Conservation (phyloP, 2,797 vertebrate genomes). For the Syncerus caffer region DNA sequence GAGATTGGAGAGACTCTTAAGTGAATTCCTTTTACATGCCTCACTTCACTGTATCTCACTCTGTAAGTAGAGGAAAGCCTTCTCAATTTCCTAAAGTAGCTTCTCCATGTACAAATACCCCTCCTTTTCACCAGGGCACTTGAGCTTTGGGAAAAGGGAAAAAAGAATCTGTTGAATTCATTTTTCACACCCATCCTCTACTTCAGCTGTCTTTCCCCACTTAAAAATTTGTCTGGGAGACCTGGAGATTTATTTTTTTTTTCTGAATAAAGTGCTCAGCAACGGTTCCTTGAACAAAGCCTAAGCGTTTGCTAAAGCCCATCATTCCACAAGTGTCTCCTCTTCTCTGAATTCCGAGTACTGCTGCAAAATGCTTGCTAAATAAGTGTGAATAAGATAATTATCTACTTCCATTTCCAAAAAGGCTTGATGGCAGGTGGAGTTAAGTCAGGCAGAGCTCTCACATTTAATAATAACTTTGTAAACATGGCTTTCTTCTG, state of each 20-base stretch:
- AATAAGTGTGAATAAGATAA: conserved; percentile 65
- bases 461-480: conserved; percentile 55
- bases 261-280: neutral
- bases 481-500: conserved; percentile 66
- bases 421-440: conserved; percentile 58
- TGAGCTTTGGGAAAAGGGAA: neutral
- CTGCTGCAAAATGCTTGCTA: conserved; percentile 62
- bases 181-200: neutral
- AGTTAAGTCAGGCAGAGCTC: conserved; percentile 51
- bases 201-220: neutral
- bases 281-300: neutral
- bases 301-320: neutral
- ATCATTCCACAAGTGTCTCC: neutral
- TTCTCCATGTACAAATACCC: neutral
- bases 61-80: neutral
- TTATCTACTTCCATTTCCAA: conserved; percentile 55
- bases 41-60: neutral
- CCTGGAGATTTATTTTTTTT: neutral
- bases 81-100: neutral
- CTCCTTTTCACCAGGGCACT: neutral
- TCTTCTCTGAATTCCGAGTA: conserved; percentile 3
- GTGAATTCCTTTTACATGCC: neutral
- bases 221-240: neutral
- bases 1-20: neutral
- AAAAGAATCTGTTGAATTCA: neutral